Conservation (phyloP, 1,140 invertebrate species). For the Rhopalosiphum maidis region DNA sequence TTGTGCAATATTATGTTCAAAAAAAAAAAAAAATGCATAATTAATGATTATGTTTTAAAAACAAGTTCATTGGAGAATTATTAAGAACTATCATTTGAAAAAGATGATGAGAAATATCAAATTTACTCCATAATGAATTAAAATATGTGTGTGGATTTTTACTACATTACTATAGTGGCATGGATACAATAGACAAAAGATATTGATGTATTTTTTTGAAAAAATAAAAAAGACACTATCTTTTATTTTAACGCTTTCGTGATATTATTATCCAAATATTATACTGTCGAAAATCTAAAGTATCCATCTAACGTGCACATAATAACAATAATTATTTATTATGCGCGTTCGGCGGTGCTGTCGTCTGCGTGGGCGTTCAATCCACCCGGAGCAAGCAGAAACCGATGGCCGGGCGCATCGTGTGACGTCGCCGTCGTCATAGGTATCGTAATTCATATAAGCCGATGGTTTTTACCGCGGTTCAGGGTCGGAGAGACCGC, state of each 20-base stretch:
- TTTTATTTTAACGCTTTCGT: neutral
- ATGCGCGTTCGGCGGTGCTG: neutral
- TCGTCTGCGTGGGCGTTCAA: neutral
- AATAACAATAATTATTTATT: neutral
- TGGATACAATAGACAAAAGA: neutral
- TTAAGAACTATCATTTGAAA: neutral
- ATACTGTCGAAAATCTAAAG: neutral
- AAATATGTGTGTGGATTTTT: neutral
- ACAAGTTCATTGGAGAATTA: neutral
- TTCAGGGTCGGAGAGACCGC: slow-evolving; percentile 31
- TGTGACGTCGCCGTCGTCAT: neutral
- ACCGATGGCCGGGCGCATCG: neutral
- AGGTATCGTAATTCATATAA: neutral
- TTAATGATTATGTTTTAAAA: neutral
- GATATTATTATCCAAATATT: neutral
- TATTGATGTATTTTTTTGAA: neutral
- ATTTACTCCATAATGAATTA: neutral
- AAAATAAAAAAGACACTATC: neutral
- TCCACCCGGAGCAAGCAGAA: neutral
- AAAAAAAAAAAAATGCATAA: too few species aligned
- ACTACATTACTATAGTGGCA: neutral
- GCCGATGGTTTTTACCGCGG: neutral
- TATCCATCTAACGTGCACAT: neutral
- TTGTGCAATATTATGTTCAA: too few species aligned
- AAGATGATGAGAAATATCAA: neutral